A percentile compares a stretch with the other conserved stretches of the same genome.
phyloP scores from a whole-genome alignment of 2,888 invertebrate genomes.

The Pediacus dermestoides region DNA sequence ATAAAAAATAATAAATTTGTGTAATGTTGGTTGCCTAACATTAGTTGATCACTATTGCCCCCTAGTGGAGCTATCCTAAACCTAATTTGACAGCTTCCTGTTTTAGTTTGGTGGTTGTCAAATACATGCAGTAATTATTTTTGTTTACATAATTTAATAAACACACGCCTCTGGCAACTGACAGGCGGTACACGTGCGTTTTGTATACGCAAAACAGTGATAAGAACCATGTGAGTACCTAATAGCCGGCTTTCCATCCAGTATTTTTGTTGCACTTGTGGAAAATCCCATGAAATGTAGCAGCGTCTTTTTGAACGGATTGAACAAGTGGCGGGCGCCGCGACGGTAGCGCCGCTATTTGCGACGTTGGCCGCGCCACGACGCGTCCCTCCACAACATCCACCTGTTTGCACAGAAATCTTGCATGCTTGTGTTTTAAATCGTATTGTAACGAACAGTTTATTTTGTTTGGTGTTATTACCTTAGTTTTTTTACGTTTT shows the following conservation, averaged over 20 bases:
- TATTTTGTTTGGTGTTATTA: constrained; percentile 23
- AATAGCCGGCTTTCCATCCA: not conserved
- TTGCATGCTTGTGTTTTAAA: constrained; percentile 22
- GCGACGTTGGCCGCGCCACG: constrained; percentile 51
- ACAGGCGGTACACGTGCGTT: constrained; percentile 31
- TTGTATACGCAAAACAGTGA: not conserved
- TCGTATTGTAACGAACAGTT: constrained; percentile 21
- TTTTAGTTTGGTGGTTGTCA: too few relatives aligned
- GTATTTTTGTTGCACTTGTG: not conserved
- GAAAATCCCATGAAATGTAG: constrained; percentile 2
- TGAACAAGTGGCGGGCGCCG: constrained; percentile 47
- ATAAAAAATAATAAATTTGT: too few relatives aligned
- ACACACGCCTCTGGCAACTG: constrained; percentile 30
- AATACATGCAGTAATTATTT: too few relatives aligned
- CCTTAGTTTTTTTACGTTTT: not conserved
- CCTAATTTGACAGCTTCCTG: too few relatives aligned
- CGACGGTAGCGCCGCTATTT: constrained; percentile 51
- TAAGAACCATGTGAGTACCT: constrained; percentile 8
- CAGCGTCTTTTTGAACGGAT: constrained; percentile 31
- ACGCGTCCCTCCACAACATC: constrained; percentile 45
- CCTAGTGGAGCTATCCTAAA: too few relatives aligned
- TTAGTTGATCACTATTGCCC: too few relatives aligned
- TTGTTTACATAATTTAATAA: too few relatives aligned
- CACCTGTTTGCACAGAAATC: constrained; percentile 43
- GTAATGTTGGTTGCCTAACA: too few relatives aligned